Base-by-base conservation (phyloP, 2,797 vertebrate genomes). In the Phaenicophaeus curvirostris region DNA sequence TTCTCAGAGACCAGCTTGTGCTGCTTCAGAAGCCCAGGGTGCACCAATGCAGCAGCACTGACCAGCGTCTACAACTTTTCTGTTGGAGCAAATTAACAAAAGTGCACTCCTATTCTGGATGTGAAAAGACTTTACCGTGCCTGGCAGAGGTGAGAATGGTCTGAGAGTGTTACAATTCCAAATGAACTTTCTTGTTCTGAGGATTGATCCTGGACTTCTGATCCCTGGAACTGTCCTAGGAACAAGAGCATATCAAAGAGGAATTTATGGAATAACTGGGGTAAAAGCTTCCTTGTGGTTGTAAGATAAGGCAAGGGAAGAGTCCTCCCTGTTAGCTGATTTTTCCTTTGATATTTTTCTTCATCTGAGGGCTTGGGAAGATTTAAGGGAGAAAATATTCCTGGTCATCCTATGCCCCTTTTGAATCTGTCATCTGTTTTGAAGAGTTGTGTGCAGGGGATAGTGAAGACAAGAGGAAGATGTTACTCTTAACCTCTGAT, bases 31-130 rank as follows among this genome's bases (percentile, higher is more conserved):
- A 93, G 61, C 61, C 21, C 3, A 2, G 25, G 15, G 37, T 33
- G 24, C 39, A 33, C 14, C 28, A 5, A 27, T 0, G 6, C 46
- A 87, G 82, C 85, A 72, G 74, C 28, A 6, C 44, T 68, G 77
- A 18, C 62, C 28, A 7, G 41, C 2, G 3, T 25, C 68, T 31
- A 1, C 11, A 0, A 41, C 44, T 66, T 35, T 72, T 75, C 62
- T 33, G 27, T 13, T 1, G 0, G 20, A 35, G 74, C 1, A 2
- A 53, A 35, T 1, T 48, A 59, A 20, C 21, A 35, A 2, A 67
- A 63, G 33, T 1, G 5, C 0, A 0, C 30, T 73, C 41, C 50
- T 86, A 20, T 54, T 65, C 61, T 65, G 25, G 39, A 8, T 1
- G 11, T 41, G 28, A 63, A 37, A 42, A 72, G 33, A 31, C 21